Percentiles rank a stretch among this genome's conserved stretches.
phyloP scores from a whole-genome alignment of 2,113 vertebrate genomes.

The Camelus bactrianus region DNA sequence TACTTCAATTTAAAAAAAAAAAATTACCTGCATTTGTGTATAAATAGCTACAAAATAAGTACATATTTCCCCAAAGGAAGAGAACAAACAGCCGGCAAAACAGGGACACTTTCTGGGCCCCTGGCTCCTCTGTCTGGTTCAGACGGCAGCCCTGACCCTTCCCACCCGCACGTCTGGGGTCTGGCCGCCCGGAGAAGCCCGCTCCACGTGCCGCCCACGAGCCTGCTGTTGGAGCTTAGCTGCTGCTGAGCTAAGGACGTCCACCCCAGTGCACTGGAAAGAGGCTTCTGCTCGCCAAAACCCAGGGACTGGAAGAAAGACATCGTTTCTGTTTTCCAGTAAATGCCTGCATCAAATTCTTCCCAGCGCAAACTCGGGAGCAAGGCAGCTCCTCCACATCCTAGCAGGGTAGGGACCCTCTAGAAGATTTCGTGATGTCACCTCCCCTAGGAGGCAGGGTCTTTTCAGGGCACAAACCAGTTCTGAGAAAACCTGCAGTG shows the following conservation, averaged over 20 bases:
- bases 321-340: slow-evolving; percentile 37
- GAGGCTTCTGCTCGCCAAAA: not conserved
- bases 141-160: slow-evolving; percentile 33
- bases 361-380: slow-evolving; percentile 22
- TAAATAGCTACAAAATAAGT: slow-evolving; percentile 39
- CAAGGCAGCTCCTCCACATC: not conserved
- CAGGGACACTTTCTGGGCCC: not conserved
- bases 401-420: not conserved
- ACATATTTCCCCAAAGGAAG: not conserved
- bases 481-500: not conserved
- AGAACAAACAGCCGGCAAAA: slow-evolving; percentile 11
- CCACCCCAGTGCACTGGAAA: not conserved
- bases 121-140: slow-evolving; percentile 9
- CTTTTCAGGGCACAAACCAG: not conserved
- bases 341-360: slow-evolving; percentile 39
- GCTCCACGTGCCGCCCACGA: not conserved
- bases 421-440: slow-evolving; percentile 45
- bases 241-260: not conserved
- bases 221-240: not conserved
- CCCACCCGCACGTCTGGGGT: not conserved
- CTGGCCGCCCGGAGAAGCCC: not conserved
- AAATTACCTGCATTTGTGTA: slow-evolving; percentile 37
- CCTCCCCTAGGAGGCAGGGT: not conserved
- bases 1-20: not conserved
- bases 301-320: not conserved